These are phyloP conservation scores for Scaptomyza polygonia DNA, from an alignment of 2,888 invertebrate species.

Conservation along the genomic window DNA sequence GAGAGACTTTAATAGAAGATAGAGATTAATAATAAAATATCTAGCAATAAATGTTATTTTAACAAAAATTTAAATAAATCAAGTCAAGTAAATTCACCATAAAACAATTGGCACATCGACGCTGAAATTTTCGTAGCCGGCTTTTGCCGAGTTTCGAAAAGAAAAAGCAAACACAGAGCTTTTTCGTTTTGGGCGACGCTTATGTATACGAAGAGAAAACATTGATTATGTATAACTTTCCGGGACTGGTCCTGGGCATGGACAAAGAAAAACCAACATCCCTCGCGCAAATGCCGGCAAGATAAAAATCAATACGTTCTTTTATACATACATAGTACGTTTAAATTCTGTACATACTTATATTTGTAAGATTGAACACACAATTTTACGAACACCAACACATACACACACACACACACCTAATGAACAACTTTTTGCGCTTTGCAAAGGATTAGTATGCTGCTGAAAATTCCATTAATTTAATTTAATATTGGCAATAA, in stretches of 20 bases:
- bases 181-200: constrained; percentile 64
- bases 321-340: constrained; percentile 3
- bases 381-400: neutral
- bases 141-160: constrained; percentile 55
- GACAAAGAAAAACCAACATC: constrained; percentile 57
- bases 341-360: constrained; percentile 30
- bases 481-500: constrained; percentile 80
- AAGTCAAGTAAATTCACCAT: constrained; percentile 5
- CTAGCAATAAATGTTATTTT: neutral
- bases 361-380: constrained; percentile 37
- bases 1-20: neutral
- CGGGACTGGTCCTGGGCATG: constrained; percentile 45
- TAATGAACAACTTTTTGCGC: constrained; percentile 80
- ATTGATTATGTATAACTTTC: constrained; percentile 40
- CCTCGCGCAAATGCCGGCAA: constrained; percentile 63
- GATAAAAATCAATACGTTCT: constrained; percentile 71
- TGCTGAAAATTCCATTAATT: constrained; percentile 81
- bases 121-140: constrained; percentile 3
- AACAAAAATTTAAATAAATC: neutral
- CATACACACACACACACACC: constrained; percentile 37
- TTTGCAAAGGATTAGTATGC: constrained; percentile 79
- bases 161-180: constrained; percentile 59
- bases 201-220: constrained; percentile 37
- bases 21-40: neutral
- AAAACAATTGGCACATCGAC: constrained; percentile 1